A percentile compares a stretch with the other conserved stretches of the same genome.
These are phyloP conservation scores for Phaethornis superciliosus DNA, from an alignment of 2,113 vertebrate species.

Conservation along the genomic window DNA sequence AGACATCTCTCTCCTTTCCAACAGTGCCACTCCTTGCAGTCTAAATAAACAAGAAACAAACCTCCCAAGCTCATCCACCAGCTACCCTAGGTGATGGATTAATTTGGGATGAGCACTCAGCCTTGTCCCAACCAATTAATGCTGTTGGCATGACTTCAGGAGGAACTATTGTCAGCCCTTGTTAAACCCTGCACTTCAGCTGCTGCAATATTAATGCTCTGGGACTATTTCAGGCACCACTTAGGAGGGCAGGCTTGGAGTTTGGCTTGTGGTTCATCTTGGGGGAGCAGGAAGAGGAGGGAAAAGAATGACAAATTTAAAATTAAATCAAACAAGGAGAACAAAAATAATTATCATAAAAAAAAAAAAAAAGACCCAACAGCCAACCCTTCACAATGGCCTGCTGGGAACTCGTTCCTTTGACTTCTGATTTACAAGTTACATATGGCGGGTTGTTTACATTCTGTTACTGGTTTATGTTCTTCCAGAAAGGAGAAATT, in stretches of 20 bases:
- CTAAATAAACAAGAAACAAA: background rate
- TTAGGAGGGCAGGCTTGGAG: background rate
- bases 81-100: background rate
- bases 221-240: background rate
- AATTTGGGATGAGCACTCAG: background rate
- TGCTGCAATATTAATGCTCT: background rate
- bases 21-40: background rate
- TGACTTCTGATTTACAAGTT: slow-evolving; percentile 54
- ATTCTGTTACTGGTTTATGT: slow-evolving; percentile 58
- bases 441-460: slow-evolving; percentile 63
- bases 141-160: background rate
- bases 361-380: background rate
- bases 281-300: slow-evolving; percentile 4
- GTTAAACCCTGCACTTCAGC: background rate
- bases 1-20: background rate
- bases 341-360: background rate
- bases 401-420: slow-evolving; percentile 21
- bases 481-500: slow-evolving; percentile 63
- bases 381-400: background rate
- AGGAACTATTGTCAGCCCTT: background rate
- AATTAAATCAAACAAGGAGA: slow-evolving; percentile 17
- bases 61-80: fast-evolving
- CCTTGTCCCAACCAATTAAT: background rate
- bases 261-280: background rate
- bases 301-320: background rate